phyloP scores from a whole-genome alignment of 2,113 vertebrate genomes.

The Vidua macroura region DNA sequence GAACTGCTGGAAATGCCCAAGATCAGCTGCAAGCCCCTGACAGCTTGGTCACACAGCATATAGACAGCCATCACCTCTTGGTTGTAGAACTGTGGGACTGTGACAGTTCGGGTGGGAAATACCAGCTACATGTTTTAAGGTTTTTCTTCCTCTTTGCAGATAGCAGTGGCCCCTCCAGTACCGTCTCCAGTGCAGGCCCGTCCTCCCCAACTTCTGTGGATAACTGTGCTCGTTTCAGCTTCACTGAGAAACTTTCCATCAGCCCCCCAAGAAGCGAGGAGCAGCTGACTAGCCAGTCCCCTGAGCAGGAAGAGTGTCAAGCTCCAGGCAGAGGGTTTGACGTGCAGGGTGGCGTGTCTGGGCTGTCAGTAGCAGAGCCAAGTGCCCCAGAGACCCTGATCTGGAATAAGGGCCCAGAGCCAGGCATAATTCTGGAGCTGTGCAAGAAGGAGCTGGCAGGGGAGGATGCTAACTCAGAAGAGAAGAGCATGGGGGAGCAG shows the following conservation, averaged over 20 bases:
- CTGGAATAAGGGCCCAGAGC: not conserved
- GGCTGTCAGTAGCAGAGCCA: not conserved
- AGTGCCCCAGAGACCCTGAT: not conserved
- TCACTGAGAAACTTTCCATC: conserved; percentile 81
- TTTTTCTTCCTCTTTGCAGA: conserved; percentile 77
- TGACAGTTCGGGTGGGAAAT: not conserved
- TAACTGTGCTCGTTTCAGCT: conserved; percentile 86
- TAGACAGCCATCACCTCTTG: not conserved
- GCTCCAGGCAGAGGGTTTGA: not conserved
- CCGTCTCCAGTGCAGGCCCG: conserved; percentile 92
- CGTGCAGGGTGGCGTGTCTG: not conserved
- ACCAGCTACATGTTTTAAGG: not conserved
- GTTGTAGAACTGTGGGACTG: not conserved
- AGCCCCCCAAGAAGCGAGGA: conserved; percentile 83
- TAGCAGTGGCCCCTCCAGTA: conserved; percentile 95
- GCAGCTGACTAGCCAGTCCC: not conserved
- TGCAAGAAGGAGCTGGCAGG: not conserved
- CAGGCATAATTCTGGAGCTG: not conserved
- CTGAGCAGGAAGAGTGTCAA: not conserved
- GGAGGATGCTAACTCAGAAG: not conserved
- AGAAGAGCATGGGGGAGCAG: not conserved
- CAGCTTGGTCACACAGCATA: not conserved
- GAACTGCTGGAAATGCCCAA: not conserved
- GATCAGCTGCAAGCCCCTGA: not conserved
- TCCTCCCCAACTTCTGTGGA: conserved; percentile 89